Conservation (phyloP, 2,888 invertebrate genomes). For the Eremobia ochroleuca region DNA sequence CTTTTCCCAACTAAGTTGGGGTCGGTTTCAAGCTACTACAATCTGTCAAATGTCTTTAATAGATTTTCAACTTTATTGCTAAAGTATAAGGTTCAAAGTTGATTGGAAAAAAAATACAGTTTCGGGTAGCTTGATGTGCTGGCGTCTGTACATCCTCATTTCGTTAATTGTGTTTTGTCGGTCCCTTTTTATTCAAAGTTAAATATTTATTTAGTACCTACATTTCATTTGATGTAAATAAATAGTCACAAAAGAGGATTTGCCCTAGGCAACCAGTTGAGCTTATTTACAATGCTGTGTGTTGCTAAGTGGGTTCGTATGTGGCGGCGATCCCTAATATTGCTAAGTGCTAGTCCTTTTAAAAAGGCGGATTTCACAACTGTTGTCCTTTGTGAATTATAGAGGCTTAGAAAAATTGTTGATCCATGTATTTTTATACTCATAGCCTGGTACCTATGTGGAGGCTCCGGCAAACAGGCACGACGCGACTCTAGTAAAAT, state of each 20-base stretch:
- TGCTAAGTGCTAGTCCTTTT: background rate
- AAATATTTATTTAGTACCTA: background rate
- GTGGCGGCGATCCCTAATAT: background rate
- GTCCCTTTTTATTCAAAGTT: background rate
- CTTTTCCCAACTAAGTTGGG: too few relatives aligned
- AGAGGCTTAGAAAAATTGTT: too few relatives aligned
- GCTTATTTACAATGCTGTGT: background rate
- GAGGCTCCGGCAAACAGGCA: too few relatives aligned
- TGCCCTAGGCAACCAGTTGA: background rate
- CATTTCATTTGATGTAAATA: background rate
- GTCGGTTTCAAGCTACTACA: too few relatives aligned
- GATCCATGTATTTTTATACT: too few relatives aligned
- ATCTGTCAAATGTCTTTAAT: too few relatives aligned
- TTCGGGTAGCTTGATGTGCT: too few relatives aligned
- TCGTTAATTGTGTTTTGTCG: background rate
- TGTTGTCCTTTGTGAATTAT: background rate
- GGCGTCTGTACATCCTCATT: background rate
- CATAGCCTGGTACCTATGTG: background rate
- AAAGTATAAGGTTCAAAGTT: too few relatives aligned
- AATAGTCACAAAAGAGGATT: background rate
- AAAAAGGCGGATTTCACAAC: background rate
- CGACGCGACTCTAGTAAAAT: too few relatives aligned
- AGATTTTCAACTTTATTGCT: too few relatives aligned
- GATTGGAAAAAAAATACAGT: too few relatives aligned
- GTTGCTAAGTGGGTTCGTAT: background rate